Evolutionary conservation across 1,140 invertebrate genomes (phyloP).

Genomic region (Eupeodes corollae): DNA sequence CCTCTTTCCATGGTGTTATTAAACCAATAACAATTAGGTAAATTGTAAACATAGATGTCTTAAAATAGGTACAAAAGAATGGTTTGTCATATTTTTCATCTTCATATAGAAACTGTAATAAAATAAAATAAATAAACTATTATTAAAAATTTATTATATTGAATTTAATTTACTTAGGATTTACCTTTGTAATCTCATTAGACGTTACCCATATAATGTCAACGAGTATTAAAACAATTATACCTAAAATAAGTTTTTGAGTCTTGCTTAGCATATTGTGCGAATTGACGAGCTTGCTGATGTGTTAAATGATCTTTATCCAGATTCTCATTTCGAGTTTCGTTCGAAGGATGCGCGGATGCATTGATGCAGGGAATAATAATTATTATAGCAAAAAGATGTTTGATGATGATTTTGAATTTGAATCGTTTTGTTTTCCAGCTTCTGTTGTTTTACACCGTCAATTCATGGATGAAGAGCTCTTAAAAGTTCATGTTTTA

Average conservation of each 20-base stretch:
- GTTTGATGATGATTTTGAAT: too few relatives aligned
- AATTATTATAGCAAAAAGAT: too few relatives aligned
- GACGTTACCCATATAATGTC: constrained; percentile 82
- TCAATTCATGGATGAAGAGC: too few relatives aligned
- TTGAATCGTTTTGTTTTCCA: too few relatives aligned
- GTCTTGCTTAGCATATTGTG: constrained; percentile 44
- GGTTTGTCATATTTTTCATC: constrained; percentile 72
- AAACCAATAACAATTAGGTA: constrained; percentile 74
- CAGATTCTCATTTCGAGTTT: too few relatives aligned
- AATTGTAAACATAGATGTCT: constrained; percentile 76
- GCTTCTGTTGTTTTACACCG: too few relatives aligned
- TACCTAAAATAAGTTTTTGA: constrained; percentile 64
- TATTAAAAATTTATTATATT: constrained; percentile 1
- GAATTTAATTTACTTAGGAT: neutral
- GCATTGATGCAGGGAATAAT: too few relatives aligned
- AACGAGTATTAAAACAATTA: constrained; percentile 65
- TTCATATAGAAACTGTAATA: constrained; percentile 68
- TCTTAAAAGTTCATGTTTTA: too few relatives aligned
- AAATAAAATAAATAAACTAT: constrained; percentile 10
- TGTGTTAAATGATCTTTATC: too few relatives aligned
- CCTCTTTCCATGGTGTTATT: constrained; percentile 70
- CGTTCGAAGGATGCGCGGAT: too few relatives aligned
- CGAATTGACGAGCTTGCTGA: too few relatives aligned
- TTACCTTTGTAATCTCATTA: constrained; percentile 73
- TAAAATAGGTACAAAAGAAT: constrained; percentile 80